Percentiles rank a stretch among this genome's conserved stretches.
phyloP scores from a whole-genome alignment of 2,113 vertebrate species.

The Hemicordylus capensis region DNA sequence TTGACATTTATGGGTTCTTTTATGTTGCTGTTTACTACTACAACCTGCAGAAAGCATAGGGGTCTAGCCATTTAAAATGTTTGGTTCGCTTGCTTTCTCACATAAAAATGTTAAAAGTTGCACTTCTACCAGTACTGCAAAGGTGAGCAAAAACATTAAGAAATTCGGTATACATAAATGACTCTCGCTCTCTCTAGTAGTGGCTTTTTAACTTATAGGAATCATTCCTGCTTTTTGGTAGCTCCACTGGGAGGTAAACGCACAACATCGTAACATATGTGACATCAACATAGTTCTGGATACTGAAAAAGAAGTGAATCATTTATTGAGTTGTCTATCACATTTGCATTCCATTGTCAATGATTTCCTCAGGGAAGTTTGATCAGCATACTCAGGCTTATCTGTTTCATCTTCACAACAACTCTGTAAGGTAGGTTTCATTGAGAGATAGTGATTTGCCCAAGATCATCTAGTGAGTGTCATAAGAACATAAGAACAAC shows the following conservation, averaged over 20 bases:
- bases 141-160: background rate
- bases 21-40: slow-evolving; percentile 28
- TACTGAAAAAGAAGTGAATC: background rate
- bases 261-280: background rate
- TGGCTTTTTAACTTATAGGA: background rate
- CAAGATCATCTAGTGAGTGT: background rate
- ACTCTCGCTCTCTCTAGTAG: background rate
- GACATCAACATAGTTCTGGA: background rate
- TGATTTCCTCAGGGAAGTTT: background rate
- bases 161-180: slow-evolving; percentile 25
- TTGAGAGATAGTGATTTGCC: background rate
- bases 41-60: slow-evolving; percentile 11
- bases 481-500: too few relatives aligned
- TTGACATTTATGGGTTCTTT: slow-evolving; percentile 27
- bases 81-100: slow-evolving; percentile 14
- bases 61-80: slow-evolving; percentile 11
- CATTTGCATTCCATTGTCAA: background rate
- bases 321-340: background rate
- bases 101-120: slow-evolving; percentile 2
- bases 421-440: background rate
- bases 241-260: background rate
- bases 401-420: background rate
- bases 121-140: background rate
- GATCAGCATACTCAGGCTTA: background rate
- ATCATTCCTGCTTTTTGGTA: background rate